A percentile compares a stretch with the other conserved stretches of the same genome.
Conservation (phyloP, 2,797 vertebrate genomes). For the Sciurus vulgaris region DNA sequence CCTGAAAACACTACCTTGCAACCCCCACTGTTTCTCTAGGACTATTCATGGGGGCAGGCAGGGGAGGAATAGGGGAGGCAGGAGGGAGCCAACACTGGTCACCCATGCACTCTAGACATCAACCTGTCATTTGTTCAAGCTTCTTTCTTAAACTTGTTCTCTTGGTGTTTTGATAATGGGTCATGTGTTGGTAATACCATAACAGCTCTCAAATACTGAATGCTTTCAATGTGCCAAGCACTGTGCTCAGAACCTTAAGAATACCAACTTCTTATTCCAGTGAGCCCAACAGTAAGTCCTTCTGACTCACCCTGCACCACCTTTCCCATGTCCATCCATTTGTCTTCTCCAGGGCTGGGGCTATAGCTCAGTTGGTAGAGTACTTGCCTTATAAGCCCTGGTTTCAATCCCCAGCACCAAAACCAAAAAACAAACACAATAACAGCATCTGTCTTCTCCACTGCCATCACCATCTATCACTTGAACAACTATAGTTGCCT, state of each 20-base stretch:
- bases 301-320: background rate
- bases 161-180: background rate
- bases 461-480: background rate
- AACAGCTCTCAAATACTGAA: background rate
- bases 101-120: background rate
- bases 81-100: no score
- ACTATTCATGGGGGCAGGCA: background rate
- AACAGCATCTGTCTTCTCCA: background rate
- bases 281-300: background rate
- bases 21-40: background rate
- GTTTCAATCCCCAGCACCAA: no score
- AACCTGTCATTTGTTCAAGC: background rate
- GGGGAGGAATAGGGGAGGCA: no score
- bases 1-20: background rate
- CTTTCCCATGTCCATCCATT: accelerated
- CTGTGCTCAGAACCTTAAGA: background rate
- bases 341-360: background rate
- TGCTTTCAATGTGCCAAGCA: background rate
- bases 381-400: no score
- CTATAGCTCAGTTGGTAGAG: no score
- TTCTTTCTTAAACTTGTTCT: background rate
- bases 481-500: background rate
- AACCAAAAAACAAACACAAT: no score
- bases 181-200: background rate
- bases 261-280: background rate